Evolutionary conservation across 2,113 vertebrate species (phyloP).

Genomic region (Silurus asotus): DNA sequence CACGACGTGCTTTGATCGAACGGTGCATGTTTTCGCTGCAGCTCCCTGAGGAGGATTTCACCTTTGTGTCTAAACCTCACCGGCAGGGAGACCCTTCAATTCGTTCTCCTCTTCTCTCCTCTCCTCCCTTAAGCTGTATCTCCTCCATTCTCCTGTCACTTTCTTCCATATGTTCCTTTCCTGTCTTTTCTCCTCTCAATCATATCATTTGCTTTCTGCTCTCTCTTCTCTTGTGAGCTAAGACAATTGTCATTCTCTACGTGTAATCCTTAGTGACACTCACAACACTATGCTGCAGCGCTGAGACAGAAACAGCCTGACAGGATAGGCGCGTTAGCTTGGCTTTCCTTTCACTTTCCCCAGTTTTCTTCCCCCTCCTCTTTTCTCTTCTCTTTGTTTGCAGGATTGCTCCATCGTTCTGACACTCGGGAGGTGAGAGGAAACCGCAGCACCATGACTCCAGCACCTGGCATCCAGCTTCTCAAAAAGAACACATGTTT

Average conservation of each 20-base stretch:
- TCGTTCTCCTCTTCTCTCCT: constrained; percentile 40
- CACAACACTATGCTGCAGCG: not conserved
- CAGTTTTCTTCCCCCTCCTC: not conserved
- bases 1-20: constrained; percentile 67
- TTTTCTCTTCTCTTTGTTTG: constrained; percentile 29
- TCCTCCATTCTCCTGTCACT: constrained; percentile 5
- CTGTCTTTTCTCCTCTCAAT: constrained; percentile 18
- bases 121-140: not conserved
- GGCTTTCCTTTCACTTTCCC: constrained; percentile 8
- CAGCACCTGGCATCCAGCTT: constrained; percentile 60
- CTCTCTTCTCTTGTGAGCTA: constrained; percentile 24
- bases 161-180: constrained; percentile 2
- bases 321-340: constrained; percentile 9
- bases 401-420: constrained; percentile 28
- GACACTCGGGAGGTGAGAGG: constrained; percentile 48
- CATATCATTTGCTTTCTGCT: constrained; percentile 12
- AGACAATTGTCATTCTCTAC: constrained; percentile 51
- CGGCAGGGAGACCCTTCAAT: constrained; percentile 58
- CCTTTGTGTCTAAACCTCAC: constrained; percentile 47
- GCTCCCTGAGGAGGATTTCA: constrained; percentile 65
- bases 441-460: constrained; percentile 54
- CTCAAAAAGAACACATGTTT: constrained; percentile 62
- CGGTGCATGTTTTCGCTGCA: constrained; percentile 62
- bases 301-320: constrained; percentile 4
- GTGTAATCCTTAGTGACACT: constrained; percentile 55